Evolutionary conservation across 2,113 vertebrate genomes (phyloP), one percentile per base, ranked within the genome.

Genomic region (western clawed frog (Xenopus tropicalis)): DNA sequence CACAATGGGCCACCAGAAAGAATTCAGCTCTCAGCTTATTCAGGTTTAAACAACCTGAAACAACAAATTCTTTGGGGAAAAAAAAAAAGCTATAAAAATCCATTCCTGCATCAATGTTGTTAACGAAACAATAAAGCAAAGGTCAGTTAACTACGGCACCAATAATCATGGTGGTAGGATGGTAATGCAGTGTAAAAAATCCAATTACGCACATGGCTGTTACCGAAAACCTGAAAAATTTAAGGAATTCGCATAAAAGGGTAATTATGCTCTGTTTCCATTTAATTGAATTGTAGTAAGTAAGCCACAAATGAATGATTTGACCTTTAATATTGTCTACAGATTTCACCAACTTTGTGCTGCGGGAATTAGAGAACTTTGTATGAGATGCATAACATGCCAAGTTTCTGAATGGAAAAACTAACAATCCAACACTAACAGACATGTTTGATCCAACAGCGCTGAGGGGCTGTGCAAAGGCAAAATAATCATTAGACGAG

Each of bases 171-270:
- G 44, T 43, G 62, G 52, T 75, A 75, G 25, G 56, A 61, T 14
- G 66, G 42, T 67, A 75, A 75, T 67, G 56, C 57, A 42, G 57
- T 56, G 72, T 66, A 52, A 74, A 69, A 59, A 43, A 19, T 54
- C 24, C 23, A 69, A 75, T 75, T 75, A 69, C 23, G 57, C 72
- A 23, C 72, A 69, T 20, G 57, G 48, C 66, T 69, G 56, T 58
- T 70, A 62, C 37, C 24, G 57, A 75, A 61, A 62, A 42, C 16
- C 58, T 69, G 10, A 68, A 58, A 70, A 75, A 75, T 75, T n/a
- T 56, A 37, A 75, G 69, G 66, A 69, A 75, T 68, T 66, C 24
- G 22, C 20, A 21, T 22, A 16, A 61, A 74, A 51, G 44, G 13
- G 64, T 46, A 48, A 66, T 66, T 66, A 22, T 23, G 22, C 1